Conservation (phyloP, 2,888 invertebrate species). For the Microplitis deprimator region DNA sequence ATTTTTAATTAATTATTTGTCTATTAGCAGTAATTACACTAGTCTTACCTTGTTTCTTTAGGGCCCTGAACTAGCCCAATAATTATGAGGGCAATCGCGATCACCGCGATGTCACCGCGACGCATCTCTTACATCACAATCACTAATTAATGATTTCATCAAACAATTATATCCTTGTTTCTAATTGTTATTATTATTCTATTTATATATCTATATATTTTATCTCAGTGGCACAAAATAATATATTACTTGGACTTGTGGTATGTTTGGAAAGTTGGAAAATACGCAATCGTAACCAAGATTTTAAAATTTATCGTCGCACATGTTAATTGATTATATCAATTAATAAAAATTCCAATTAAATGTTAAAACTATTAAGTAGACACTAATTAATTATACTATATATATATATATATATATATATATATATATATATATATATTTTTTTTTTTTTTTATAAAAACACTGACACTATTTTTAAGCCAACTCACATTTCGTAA, state of each 20-base stretch:
- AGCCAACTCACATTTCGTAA: too few species aligned
- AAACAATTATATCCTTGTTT: constrained; percentile 44
- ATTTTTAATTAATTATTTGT: background rate
- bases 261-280: background rate
- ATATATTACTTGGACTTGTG: background rate
- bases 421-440: too few species aligned
- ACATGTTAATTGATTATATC: constrained; percentile 50
- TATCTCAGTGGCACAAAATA: background rate
- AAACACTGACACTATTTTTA: too few species aligned
- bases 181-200: background rate
- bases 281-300: background rate
- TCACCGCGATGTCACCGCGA: constrained; percentile 70
- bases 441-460: too few species aligned
- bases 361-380: constrained; percentile 52
- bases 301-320: constrained; percentile 40
- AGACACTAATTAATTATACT: constrained; percentile 57
- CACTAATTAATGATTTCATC: constrained; percentile 62
- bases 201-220: background rate
- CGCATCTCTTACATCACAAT: constrained; percentile 71
- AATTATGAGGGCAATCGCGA: constrained; percentile 70
- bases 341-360: constrained; percentile 47
- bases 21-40: background rate
- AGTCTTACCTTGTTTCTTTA: constrained; percentile 65
- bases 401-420: too few species aligned
- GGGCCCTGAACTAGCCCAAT: constrained; percentile 68